Evolutionary conservation across 2,888 invertebrate species (phyloP).

Genomic region (Polylopha cassiicola): DNA sequence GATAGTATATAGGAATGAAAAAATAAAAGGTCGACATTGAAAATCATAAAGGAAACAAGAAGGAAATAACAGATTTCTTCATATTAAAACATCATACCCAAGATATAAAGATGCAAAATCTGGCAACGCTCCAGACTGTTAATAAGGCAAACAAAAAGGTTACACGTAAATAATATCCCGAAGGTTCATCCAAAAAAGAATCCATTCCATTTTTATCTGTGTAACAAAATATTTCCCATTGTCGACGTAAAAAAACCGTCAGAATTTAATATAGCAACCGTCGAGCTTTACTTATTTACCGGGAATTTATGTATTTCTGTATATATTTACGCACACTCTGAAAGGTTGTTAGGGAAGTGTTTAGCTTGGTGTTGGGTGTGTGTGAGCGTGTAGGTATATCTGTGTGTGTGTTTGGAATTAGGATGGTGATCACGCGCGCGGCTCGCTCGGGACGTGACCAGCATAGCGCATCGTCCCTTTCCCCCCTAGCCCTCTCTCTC

Average conservation of each 20-base stretch:
- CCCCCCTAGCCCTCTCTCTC: conserved; percentile 62
- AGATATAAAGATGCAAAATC: conserved; percentile 2
- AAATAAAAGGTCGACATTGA: too few species aligned
- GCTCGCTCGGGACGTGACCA: conserved; percentile 73
- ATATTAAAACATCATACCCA: too few species aligned
- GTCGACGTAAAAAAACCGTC: conserved; percentile 59
- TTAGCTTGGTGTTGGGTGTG: conserved; percentile 37
- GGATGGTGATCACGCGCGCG: conserved; percentile 73
- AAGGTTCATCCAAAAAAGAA: conserved; percentile 47
- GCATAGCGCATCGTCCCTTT: conserved; percentile 74
- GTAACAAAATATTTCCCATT: conserved; percentile 58
- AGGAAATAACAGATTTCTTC: too few species aligned
- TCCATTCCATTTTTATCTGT: conserved; percentile 46
- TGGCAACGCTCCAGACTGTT: conserved; percentile 1
- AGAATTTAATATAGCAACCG: conserved; percentile 71
- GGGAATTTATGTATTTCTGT: conserved; percentile 71
- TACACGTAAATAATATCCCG: conserved; percentile 49
- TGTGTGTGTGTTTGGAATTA: conserved; percentile 68
- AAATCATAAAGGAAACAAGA: too few species aligned
- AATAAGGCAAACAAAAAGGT: conserved; percentile 27
- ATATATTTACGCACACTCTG: conserved; percentile 49
- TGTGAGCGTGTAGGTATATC: conserved; percentile 49
- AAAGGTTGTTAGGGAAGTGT: conserved; percentile 39
- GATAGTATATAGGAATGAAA: too few species aligned
- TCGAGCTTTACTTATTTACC: conserved; percentile 62